These are phyloP conservation scores for Ferrisia virgata DNA, from an alignment of 2,888 invertebrate genomes.

Conservation along the genomic window DNA sequence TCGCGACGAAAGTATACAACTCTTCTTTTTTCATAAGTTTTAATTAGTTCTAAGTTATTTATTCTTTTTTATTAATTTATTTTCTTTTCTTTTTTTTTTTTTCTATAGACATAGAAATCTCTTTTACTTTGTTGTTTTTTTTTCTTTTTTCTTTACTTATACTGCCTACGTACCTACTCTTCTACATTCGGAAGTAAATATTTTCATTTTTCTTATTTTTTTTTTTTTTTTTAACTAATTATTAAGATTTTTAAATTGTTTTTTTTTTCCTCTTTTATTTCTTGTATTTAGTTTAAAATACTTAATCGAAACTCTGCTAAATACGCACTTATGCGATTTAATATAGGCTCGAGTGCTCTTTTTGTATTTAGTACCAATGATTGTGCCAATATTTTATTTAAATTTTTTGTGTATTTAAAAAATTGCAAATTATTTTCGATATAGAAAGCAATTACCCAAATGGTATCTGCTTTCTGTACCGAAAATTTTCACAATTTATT, in stretches of 20 bases:
- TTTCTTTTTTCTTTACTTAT: too few relatives aligned
- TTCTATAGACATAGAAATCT: background rate
- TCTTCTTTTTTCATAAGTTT: background rate
- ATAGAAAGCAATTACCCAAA: background rate
- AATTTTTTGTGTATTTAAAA: background rate
- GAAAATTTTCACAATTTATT: background rate
- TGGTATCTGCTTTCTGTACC: conserved; percentile 1
- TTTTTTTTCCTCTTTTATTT: background rate
- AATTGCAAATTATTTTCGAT: background rate
- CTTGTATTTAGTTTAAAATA: background rate
- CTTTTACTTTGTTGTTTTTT: background rate
- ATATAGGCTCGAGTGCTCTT: background rate
- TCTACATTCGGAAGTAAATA: background rate
- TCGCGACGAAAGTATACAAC: background rate
- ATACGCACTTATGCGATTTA: background rate
- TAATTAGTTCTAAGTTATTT: conserved; percentile 6
- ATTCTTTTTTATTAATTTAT: conserved; percentile 23
- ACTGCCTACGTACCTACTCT: too few relatives aligned
- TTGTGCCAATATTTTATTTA: conserved; percentile 18
- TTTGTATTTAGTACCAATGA: background rate
- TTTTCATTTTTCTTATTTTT: background rate
- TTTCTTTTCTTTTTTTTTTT: background rate
- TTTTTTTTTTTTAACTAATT: background rate
- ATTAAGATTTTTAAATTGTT: background rate
- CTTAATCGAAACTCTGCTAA: background rate